A percentile compares a stretch with the other conserved stretches of the same genome.
These are phyloP conservation scores for Agapornis canus DNA, from an alignment of 2,797 vertebrate genomes.

Conservation along the genomic window DNA sequence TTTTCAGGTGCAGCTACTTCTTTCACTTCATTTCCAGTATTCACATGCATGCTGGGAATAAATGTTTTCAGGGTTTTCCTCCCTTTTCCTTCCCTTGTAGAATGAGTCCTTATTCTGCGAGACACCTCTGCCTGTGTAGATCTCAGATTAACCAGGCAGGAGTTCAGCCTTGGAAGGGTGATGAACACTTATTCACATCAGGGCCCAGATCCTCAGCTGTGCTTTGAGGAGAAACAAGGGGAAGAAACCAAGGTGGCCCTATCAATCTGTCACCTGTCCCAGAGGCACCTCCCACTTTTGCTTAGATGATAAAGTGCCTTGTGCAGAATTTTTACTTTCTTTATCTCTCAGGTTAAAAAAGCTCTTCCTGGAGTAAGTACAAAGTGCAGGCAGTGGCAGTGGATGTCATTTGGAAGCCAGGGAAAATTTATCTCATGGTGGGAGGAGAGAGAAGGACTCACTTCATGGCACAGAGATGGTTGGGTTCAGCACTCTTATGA, in stretches of 20 bases:
- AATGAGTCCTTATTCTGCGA: not conserved
- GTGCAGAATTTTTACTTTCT: not conserved
- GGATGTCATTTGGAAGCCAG: not conserved
- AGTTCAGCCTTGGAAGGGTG: not conserved
- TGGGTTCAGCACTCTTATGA: rapidly evolving
- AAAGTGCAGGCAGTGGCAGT: not conserved
- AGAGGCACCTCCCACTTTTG: not conserved
- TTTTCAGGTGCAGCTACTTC: not conserved
- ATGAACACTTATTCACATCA: not conserved
- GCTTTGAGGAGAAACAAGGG: not conserved
- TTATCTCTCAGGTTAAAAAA: not conserved
- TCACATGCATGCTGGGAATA: not conserved
- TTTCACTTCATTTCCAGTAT: not conserved
- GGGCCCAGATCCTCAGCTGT: not conserved
- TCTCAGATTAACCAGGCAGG: not conserved
- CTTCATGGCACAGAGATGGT: not conserved
- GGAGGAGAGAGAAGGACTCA: not conserved
- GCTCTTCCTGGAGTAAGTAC: not conserved
- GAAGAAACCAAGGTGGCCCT: not conserved
- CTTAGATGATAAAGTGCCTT: not conserved
- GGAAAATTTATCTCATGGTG: not conserved
- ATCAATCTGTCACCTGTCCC: not conserved
- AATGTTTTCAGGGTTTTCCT: rapidly evolving
- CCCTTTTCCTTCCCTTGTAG: not conserved
- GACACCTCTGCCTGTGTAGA: not conserved